Evolutionary conservation across 2,888 invertebrate genomes (phyloP).

Genomic region (Drosophila paranaensis): DNA sequence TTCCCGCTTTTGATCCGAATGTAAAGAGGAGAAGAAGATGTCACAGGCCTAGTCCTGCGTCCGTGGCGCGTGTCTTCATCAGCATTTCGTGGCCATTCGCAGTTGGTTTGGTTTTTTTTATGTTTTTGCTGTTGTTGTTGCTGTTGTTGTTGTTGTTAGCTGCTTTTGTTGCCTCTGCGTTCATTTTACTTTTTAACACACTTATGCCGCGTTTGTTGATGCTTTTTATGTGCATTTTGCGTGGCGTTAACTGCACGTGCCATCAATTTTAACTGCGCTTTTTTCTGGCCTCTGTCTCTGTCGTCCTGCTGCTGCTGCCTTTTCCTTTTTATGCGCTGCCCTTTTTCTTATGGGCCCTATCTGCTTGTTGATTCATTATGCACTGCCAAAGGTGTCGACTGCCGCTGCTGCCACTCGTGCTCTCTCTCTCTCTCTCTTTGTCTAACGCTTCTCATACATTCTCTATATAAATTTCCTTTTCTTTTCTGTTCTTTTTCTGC

Average conservation of each 20-base stretch:
- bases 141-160: neutral
- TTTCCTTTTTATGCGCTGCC: constrained; percentile 28
- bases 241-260: constrained; percentile 76
- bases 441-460: constrained; percentile 1
- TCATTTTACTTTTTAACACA: constrained; percentile 47
- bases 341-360: constrained; percentile 16
- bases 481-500: constrained; percentile 8
- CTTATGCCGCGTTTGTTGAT: constrained; percentile 46
- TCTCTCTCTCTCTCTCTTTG: neutral
- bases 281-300: constrained; percentile 17
- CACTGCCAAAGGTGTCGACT: constrained; percentile 31
- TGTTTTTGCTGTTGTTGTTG: too few species aligned
- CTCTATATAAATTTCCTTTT: constrained; percentile 2
- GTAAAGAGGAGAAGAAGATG: constrained; percentile 33
- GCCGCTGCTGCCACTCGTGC: constrained; percentile 10
- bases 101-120: constrained; percentile 14
- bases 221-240: constrained; percentile 72
- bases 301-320: neutral
- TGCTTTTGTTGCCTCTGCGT: neutral
- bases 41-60: constrained; percentile 36
- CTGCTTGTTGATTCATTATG: constrained; percentile 52
- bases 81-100: constrained; percentile 56
- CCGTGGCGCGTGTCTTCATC: constrained; percentile 57
- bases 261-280: constrained; percentile 74
- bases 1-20: constrained; percentile 56